Evolutionary conservation across 2,888 invertebrate species (phyloP), one percentile per base, ranked within the genome.

Genomic region (Coelinius sp.): DNA sequence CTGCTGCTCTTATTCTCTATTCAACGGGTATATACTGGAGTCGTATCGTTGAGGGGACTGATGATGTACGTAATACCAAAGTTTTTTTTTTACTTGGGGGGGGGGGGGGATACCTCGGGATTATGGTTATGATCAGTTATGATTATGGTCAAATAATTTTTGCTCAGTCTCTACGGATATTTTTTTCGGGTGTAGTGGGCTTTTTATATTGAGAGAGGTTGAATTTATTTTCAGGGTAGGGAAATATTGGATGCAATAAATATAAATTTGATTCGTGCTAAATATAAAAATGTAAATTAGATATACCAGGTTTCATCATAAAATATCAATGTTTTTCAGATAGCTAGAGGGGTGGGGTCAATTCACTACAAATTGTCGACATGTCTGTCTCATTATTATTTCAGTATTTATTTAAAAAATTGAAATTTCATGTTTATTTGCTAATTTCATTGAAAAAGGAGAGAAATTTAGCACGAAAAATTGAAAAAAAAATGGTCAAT

Each of bases 281-380:
- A 84, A 82, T 83, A 84, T 83, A 83, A 83, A 82, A 85, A 83
- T 84, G 83, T 80, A 84, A 84, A 85, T 85, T n/a, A n/a, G 76
- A 73, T 72, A 75, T 69, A 70, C 68, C 68, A 69, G 72, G 49
- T 70, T n/a, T 73, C 65, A 75, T 75, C 59, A 20, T 59, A 46
- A 64, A 49, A 71, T 35, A 67, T 71, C 53, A 68, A 73, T 71
- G 73, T 62, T 56, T 68, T 65, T 73, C 71, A 68, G 73, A 20
- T 59, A 20, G 31, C 14, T 73, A 70, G n/a, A 73, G 73, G 73
- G 70, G 66, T 68, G 70, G 67, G 68, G 64, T 20, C 27, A 27
- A 59, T 59, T 59, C 35, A 14, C 59, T 31, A 59, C 59, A 59
- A 59, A 59, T 59, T 59, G 31, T 59, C 31, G 8, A 4, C 17